These are phyloP conservation scores for Passer montanus DNA, from an alignment of 2,113 vertebrate species.

Conservation along the genomic window DNA sequence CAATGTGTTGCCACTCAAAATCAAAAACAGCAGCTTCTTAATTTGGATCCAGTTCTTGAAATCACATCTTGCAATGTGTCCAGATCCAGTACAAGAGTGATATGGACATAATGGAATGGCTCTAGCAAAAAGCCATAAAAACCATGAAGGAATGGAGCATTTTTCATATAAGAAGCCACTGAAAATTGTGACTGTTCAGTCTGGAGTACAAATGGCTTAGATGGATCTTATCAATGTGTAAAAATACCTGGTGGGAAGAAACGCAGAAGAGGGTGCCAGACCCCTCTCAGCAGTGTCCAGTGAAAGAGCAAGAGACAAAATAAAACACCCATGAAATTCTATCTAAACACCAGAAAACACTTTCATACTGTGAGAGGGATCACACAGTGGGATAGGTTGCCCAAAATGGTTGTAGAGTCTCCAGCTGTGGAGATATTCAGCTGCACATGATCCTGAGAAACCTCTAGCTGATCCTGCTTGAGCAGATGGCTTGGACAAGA, in stretches of 20 bases:
- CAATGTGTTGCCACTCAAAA: not conserved
- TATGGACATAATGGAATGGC: not conserved
- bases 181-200: not conserved
- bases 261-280: not conserved
- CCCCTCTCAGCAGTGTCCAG: not conserved
- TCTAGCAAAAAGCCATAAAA: not conserved
- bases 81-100: not conserved
- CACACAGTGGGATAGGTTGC: not conserved
- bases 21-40: not conserved
- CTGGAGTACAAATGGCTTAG: not conserved
- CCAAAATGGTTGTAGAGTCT: not conserved
- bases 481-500: not conserved
- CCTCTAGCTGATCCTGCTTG: not conserved
- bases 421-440: not conserved
- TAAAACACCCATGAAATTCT: not conserved
- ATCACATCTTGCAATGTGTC: not conserved
- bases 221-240: not conserved
- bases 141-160: not conserved
- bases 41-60: not conserved
- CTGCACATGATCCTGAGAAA: not conserved
- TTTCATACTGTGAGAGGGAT: not conserved
- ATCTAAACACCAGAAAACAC: not conserved
- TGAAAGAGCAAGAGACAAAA: not conserved
- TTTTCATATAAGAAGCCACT: not conserved
- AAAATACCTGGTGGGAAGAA: not conserved